Percentiles rank a stretch among this genome's conserved stretches.
Conservation (phyloP, 2,888 invertebrate genomes). For the Hydrotaea diabolus region DNA sequence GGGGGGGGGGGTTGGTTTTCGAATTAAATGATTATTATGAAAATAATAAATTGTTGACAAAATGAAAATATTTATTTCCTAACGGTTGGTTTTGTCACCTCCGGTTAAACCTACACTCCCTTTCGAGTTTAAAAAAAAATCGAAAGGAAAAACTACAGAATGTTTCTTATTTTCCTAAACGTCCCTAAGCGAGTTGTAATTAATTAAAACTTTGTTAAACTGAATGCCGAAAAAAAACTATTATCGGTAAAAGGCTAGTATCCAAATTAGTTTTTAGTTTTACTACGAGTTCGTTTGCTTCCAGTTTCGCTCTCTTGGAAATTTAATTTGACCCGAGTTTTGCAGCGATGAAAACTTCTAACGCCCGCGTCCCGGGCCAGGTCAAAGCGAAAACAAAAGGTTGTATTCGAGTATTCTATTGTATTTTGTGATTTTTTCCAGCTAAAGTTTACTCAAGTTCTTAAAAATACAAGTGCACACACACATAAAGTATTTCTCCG, state of each 20-base stretch:
- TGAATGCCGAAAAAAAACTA: neutral
- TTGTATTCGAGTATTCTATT: slow-evolving; percentile 6
- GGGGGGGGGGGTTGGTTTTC: neutral
- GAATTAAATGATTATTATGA: neutral
- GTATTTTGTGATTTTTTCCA: slow-evolving; percentile 49
- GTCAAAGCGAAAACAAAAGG: neutral
- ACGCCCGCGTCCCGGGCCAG: neutral
- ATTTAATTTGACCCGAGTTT: too few species aligned
- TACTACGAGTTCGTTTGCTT: neutral
- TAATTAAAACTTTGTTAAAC: slow-evolving; percentile 20
- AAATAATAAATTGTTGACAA: neutral
- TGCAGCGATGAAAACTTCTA: too few species aligned
- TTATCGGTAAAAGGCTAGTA: neutral
- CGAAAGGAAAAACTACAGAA: too few species aligned
- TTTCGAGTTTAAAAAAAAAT: too few species aligned
- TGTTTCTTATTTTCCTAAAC: too few species aligned
- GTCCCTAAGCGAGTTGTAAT: neutral
- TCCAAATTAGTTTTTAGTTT: slow-evolving; percentile 13
- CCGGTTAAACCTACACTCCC: neutral
- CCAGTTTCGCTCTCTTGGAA: neutral
- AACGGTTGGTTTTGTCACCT: neutral
- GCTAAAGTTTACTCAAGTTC: slow-evolving; percentile 51
- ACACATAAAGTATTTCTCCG: neutral
- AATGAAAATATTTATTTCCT: neutral
- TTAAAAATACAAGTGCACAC: slow-evolving; percentile 8